Evolutionary conservation across 2,113 vertebrate genomes (phyloP).

Genomic region (Menidia beryllina): DNA sequence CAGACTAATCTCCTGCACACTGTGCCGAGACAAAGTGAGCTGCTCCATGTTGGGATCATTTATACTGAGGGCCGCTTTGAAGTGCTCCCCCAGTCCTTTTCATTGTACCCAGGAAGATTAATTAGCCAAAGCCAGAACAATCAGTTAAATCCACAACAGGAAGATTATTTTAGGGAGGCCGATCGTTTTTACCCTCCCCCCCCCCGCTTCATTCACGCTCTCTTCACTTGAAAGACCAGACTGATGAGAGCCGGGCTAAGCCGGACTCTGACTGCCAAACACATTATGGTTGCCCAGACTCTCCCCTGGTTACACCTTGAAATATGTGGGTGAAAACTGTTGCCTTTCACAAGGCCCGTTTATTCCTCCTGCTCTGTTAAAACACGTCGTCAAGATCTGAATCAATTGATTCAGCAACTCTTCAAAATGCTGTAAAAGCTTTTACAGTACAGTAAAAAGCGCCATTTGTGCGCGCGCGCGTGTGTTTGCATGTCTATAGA

Average conservation of each 20-base stretch:
- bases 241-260: conserved; percentile 39
- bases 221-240: conserved; percentile 52
- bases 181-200: conserved; percentile 47
- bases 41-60: conserved; percentile 76
- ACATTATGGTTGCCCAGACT: conserved; percentile 54
- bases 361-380: conserved; percentile 44
- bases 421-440: conserved; percentile 59
- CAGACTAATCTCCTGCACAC: conserved; percentile 72
- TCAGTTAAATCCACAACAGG: conserved; percentile 84
- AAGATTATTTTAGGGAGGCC: conserved; percentile 83
- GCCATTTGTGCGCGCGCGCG: conserved; percentile 7
- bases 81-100: conserved; percentile 80
- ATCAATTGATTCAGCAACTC: conserved; percentile 62
- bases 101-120: conserved; percentile 82
- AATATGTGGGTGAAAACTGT: conserved; percentile 50
- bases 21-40: conserved; percentile 76
- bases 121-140: conserved; percentile 84
- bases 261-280: conserved; percentile 55
- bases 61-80: conserved; percentile 78
- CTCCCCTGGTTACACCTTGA: conserved; percentile 72
- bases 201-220: conserved; percentile 42
- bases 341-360: conserved; percentile 30
- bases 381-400: conserved; percentile 47
- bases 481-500: not conserved
- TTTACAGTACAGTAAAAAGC: conserved; percentile 66